phyloP scores from a whole-genome alignment of 2,113 vertebrate species.

The Typhlomys cinereus region DNA sequence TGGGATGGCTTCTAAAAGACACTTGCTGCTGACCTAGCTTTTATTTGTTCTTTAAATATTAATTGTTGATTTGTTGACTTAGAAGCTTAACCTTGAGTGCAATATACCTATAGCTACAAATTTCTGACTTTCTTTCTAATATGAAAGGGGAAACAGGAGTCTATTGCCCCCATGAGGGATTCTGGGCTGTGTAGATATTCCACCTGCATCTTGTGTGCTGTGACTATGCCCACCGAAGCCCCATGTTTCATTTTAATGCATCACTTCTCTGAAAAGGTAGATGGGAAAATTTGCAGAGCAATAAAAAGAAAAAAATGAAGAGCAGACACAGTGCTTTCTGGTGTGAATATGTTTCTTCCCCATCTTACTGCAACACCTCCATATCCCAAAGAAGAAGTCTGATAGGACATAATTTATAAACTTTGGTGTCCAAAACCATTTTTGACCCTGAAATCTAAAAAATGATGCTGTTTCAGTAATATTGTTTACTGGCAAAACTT shows the following conservation, averaged over 20 bases:
- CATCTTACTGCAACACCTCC: neutral
- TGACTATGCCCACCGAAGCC: constrained; percentile 53
- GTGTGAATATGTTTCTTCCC: neutral
- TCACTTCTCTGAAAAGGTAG: constrained; percentile 37
- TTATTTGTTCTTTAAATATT: constrained; percentile 85
- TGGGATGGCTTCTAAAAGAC: constrained; percentile 69
- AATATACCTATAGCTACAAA: neutral
- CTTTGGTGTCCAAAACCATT: neutral
- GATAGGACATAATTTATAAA: constrained; percentile 10
- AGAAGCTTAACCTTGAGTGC: constrained; percentile 60
- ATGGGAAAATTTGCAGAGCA: neutral
- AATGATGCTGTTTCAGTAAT: neutral
- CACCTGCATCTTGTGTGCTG: neutral
- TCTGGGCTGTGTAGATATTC: neutral
- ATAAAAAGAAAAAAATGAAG: constrained; percentile 23
- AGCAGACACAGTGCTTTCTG: constrained; percentile 25
- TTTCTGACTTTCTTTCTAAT: neutral
- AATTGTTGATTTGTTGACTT: constrained; percentile 78
- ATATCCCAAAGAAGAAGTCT: neutral
- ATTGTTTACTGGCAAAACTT: constrained; percentile 14
- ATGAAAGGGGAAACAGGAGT: constrained; percentile 21
- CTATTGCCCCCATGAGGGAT: neutral
- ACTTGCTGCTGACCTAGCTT: constrained; percentile 78
- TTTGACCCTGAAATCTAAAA: constrained; percentile 5
- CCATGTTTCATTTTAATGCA: constrained; percentile 28